Conservation (phyloP, 2,888 invertebrate genomes). For the Tyria jacobaeae region DNA sequence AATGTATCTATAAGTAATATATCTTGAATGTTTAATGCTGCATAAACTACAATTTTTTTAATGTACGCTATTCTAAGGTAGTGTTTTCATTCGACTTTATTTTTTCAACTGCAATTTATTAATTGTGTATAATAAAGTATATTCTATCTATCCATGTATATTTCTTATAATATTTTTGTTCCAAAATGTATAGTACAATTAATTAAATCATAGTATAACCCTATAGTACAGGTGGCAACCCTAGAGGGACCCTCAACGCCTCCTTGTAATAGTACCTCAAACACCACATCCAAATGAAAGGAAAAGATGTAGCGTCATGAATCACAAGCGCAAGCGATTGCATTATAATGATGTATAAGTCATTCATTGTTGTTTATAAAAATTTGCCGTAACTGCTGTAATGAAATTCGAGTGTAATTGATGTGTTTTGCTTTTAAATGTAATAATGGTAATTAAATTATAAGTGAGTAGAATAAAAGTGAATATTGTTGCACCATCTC, state of each 20-base stretch:
- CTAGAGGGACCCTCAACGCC: conserved; percentile 57
- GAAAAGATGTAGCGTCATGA: conserved; percentile 59
- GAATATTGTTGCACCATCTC: background rate
- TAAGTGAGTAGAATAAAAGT: background rate
- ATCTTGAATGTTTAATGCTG: no score
- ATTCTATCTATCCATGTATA: no score
- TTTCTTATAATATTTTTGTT: no score
- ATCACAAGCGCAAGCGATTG: conserved; percentile 44
- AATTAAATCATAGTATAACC: no score
- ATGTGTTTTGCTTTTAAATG: conserved; percentile 1
- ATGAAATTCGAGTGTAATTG: background rate
- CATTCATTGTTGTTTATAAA: conserved; percentile 1
- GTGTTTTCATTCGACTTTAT: no score
- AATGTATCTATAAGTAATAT: no score
- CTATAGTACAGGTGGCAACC: background rate
- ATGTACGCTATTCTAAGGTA: no score
- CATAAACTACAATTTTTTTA: no score
- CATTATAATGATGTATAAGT: background rate
- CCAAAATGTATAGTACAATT: no score
- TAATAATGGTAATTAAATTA: background rate
- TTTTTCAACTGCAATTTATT: no score
- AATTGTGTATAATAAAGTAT: no score
- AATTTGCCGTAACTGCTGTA: conserved; percentile 4
- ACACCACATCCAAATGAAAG: conserved; percentile 71
- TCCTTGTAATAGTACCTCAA: no score